Evolutionary conservation across 2,113 vertebrate genomes (phyloP).

Genomic region (Poeciliopsis retropinna): DNA sequence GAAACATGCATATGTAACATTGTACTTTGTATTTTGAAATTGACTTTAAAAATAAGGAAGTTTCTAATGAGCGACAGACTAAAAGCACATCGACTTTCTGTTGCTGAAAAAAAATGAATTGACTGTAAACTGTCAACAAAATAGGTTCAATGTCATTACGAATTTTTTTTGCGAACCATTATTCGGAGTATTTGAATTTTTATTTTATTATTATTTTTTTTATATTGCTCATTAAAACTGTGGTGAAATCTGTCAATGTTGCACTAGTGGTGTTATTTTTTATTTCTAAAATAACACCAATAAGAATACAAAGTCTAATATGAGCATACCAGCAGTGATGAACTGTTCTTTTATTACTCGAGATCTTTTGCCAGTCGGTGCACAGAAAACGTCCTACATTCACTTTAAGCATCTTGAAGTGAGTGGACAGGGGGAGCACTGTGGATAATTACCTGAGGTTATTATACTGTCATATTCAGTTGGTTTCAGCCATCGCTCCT

Average conservation of each 20-base stretch:
- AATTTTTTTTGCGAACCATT: not conserved
- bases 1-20: not conserved
- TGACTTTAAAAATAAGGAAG: not conserved
- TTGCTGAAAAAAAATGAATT: too few species aligned
- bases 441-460: constrained; percentile 44
- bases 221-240: not conserved
- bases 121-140: not conserved
- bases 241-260: constrained; percentile 17
- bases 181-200: not conserved
- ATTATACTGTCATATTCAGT: constrained; percentile 20
- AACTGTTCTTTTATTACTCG: constrained; percentile 13
- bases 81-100: too few species aligned
- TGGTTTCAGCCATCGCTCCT: constrained; percentile 9
- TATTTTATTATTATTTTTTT: not conserved
- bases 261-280: constrained; percentile 20
- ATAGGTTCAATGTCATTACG: not conserved
- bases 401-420: constrained; percentile 1
- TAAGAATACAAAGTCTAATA: constrained; percentile 17
- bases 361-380: constrained; percentile 6
- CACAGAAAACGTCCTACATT: not conserved
- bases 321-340: not conserved
- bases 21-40: not conserved
- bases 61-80: not conserved
- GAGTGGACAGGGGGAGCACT: constrained; percentile 10
- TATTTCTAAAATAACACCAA: constrained; percentile 10